Base-by-base conservation (phyloP, 2,113 vertebrate species). In the Ammodytes marinus region DNA sequence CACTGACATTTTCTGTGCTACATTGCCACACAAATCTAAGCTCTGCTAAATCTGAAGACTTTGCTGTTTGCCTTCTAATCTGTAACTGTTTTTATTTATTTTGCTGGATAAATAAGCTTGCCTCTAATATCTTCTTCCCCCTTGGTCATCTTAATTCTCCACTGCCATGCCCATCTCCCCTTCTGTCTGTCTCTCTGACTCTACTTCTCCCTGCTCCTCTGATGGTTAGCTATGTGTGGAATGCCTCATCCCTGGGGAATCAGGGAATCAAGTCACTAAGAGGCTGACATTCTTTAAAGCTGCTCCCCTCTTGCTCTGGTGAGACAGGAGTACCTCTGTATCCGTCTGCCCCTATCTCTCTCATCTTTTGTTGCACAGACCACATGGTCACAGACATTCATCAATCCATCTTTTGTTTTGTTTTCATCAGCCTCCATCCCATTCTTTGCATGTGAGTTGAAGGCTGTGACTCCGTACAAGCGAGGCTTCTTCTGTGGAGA, bases 401-500 rank as follows among this genome's bases (percentile, higher is more conserved):
- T 90, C 73, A 80, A 72, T 42, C 55, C 71, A 64, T 73, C 68
- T 85, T 91, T 88, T 90, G 10, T 81, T 83, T 91, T 91, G 87
- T 72, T 63, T 40, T 85, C 78, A 64, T 87, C 91, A 96, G 96
- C 95, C 70, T 96, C 95, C 74, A 91, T 96, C 72, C 96, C 96
- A 40, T 96, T 96, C 89, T 90, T 95, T 74, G 94, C 94, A 6
- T 96, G 95, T 35, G 95, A 96, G 87, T 73, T 95, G 47, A 89
- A 93, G 73, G 82, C 95, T 0, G 92, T 96, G 63, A 90, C 83
- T 6, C 92, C 96, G 0, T 90, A 96, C 70, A 89, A 42, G 53
- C 91, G 91, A 39, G 96, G 96, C 5, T 96, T 96, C 87, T 96
- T 96, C 93, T 96, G 95, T 8, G 92, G 94, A 5, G 95, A 97